These are phyloP conservation scores for Melipona beecheii DNA, from an alignment of 2,888 invertebrate species.

Conservation along the genomic window DNA sequence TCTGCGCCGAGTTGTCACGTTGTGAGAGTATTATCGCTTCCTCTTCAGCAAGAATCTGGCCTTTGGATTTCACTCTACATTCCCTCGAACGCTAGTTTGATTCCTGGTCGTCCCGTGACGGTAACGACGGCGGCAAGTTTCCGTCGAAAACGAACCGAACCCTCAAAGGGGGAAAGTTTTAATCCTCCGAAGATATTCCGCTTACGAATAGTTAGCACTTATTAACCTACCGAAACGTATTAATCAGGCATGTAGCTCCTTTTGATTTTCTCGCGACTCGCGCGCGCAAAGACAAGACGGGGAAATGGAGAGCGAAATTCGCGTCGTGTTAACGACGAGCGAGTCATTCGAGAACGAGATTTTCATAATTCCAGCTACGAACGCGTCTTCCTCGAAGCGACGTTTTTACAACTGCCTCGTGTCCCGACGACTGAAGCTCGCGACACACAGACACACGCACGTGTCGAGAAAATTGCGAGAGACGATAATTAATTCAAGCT, in stretches of 20 bases:
- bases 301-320: not conserved
- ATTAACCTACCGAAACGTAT: not conserved
- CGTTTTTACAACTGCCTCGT: not conserved
- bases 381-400: not conserved
- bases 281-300: not conserved
- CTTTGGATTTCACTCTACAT: not conserved
- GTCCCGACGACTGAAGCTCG: not conserved
- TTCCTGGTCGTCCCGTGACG: slow-evolving; percentile 5
- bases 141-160: not conserved
- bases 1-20: not conserved
- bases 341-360: not conserved
- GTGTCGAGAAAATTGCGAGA: not conserved
- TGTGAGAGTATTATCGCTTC: slow-evolving; percentile 23
- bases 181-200: slow-evolving; percentile 12
- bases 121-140: not conserved
- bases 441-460: not conserved
- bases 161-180: slow-evolving; percentile 25
- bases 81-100: slow-evolving; percentile 7
- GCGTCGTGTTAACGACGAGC: no score
- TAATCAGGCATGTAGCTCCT: not conserved
- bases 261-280: not conserved
- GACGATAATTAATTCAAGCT: not conserved
- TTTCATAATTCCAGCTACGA: not conserved
- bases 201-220: slow-evolving; percentile 21
- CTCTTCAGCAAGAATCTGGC: slow-evolving; percentile 1